Conservation (phyloP, 1,140 invertebrate genomes). For the Pristionchus pacificus region DNA sequence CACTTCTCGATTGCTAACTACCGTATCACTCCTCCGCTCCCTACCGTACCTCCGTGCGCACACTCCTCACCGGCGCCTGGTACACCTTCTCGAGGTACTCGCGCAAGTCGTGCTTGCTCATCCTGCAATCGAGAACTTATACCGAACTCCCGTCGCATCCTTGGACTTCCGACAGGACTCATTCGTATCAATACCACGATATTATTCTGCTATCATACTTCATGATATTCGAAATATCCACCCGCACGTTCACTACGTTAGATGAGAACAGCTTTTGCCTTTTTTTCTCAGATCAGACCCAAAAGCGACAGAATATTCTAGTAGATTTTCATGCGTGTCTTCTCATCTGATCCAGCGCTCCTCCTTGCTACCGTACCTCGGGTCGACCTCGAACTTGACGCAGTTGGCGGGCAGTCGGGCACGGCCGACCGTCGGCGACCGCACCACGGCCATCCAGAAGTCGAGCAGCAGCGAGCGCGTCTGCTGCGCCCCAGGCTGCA, state of each 20-base stretch:
- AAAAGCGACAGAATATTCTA: too few relatives aligned
- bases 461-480: conserved; percentile 51
- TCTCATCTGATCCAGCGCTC: too few relatives aligned
- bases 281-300: too few relatives aligned
- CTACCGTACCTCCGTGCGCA: conserved; percentile 39
- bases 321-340: too few relatives aligned
- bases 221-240: too few relatives aligned
- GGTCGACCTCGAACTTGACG: conserved; percentile 51
- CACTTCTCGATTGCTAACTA: neutral
- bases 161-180: too few relatives aligned
- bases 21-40: neutral
- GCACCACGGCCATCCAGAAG: conserved; percentile 52
- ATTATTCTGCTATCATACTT: too few relatives aligned
- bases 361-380: conserved; percentile 37
- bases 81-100: conserved; percentile 56
- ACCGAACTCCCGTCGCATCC: too few relatives aligned
- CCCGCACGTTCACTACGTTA: too few relatives aligned
- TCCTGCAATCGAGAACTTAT: conserved; percentile 34
- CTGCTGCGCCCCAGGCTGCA: conserved; percentile 54
- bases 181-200: too few relatives aligned
- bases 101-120: conserved; percentile 45
- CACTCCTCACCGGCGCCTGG: conserved; percentile 53
- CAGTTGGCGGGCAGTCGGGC: conserved; percentile 47
- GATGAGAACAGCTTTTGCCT: too few relatives aligned
- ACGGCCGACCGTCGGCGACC: conserved; percentile 41